A percentile compares a stretch with the other conserved stretches of the same genome.
phyloP scores from a whole-genome alignment of 2,888 invertebrate genomes.

The Darwinula stevensoni region DNA sequence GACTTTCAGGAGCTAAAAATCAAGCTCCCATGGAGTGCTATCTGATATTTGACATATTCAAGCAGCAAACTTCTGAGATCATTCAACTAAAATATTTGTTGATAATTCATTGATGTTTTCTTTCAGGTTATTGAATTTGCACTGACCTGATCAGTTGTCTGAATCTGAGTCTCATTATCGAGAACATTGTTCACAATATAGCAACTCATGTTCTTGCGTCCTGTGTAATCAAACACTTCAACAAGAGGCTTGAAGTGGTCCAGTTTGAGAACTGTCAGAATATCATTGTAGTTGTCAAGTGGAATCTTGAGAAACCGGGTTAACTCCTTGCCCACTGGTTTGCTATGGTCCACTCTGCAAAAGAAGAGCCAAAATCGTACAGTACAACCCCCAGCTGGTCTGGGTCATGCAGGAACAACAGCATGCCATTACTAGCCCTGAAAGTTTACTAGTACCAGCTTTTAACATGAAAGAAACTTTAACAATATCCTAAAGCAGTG shows the following conservation, averaged over 20 bases:
- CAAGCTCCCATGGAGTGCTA: no score
- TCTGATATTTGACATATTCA: no score
- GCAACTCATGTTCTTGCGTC: constrained; percentile 36
- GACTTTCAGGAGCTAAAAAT: no score
- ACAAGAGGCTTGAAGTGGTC: constrained; percentile 61
- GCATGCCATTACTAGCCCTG: no score
- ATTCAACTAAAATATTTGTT: no score
- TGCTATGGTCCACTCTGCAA: constrained; percentile 37
- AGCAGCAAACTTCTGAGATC: constrained; percentile 4
- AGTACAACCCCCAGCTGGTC: constrained; percentile 6
- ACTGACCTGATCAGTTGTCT: constrained; percentile 56
- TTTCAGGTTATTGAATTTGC: no score
- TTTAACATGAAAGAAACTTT: no score
- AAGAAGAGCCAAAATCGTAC: no score
- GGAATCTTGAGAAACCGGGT: constrained; percentile 77
- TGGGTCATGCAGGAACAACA: background rate
- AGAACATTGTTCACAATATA: constrained; percentile 67
- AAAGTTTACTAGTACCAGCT: no score
- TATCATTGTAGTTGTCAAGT: constrained; percentile 74
- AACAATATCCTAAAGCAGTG: no score
- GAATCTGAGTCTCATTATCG: constrained; percentile 60
- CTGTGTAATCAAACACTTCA: constrained; percentile 52
- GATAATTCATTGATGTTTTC: no score
- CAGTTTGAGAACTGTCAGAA: constrained; percentile 54
- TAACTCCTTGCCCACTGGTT: constrained; percentile 67